These are phyloP conservation scores for Propithecus perrieri DNA, from an alignment of 2,797 vertebrate species.

Conservation along the genomic window DNA sequence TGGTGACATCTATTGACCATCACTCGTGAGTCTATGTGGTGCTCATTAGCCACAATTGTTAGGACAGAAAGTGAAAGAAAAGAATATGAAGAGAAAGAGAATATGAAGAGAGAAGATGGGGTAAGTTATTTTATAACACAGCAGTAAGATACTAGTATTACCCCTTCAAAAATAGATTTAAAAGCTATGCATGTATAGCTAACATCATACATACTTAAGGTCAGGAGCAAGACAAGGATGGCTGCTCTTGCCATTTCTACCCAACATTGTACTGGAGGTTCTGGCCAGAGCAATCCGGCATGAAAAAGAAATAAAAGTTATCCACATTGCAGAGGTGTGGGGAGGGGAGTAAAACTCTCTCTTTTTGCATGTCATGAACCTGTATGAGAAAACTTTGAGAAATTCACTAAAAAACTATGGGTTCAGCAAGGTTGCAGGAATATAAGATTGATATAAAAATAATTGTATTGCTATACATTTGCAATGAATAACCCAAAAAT, in stretches of 20 bases:
- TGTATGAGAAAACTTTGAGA: neutral
- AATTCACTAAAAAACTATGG: neutral
- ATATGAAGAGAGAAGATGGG: neutral
- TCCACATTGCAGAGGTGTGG: neutral
- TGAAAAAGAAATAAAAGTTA: constrained; percentile 7
- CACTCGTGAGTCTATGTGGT: neutral
- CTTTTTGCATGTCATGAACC: neutral
- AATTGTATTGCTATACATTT: neutral
- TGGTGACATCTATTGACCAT: neutral
- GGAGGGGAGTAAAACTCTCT: neutral
- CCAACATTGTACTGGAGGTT: neutral
- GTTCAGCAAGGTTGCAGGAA: neutral
- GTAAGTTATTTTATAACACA: neutral
- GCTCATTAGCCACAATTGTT: neutral
- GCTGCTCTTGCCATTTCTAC: neutral
- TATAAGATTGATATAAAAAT: neutral
- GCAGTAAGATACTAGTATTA: neutral
- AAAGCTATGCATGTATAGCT: neutral
- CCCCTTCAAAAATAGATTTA: neutral
- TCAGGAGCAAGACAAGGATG: neutral
- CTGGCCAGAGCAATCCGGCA: neutral
- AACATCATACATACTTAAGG: neutral
- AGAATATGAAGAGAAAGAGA: neutral
- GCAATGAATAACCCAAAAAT: neutral
- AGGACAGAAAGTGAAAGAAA: constrained; percentile 4